These are phyloP conservation scores for Pteronura brasiliensis DNA, from an alignment of 2,113 vertebrate genomes.

Conservation along the genomic window DNA sequence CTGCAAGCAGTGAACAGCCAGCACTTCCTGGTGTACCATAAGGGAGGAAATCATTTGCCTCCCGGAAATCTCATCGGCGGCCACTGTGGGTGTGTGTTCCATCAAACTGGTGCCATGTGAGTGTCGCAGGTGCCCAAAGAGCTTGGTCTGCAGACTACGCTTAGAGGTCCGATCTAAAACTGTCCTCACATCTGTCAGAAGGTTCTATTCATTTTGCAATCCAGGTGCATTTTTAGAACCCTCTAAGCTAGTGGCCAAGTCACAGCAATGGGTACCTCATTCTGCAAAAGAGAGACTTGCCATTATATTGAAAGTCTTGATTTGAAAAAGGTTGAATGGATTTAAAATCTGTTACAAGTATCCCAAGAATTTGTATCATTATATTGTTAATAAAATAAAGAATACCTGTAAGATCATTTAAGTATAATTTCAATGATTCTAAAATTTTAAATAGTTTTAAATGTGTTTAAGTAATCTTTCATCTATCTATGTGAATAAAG, in stretches of 20 bases:
- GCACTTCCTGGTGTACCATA: background rate
- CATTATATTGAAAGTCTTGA: background rate
- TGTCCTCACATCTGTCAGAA: background rate
- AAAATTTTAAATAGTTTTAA: background rate
- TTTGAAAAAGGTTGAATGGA: background rate
- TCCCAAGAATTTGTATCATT: background rate
- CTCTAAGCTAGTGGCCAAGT: background rate
- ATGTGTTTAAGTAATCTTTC: background rate
- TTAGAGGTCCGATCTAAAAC: background rate
- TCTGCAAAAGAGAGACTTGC: background rate
- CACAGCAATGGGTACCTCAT: background rate
- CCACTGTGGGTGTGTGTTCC: background rate
- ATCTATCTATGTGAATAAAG: background rate
- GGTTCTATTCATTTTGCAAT: background rate
- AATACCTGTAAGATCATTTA: background rate
- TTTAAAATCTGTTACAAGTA: background rate
- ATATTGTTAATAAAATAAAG: background rate
- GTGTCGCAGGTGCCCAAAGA: background rate
- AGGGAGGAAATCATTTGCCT: background rate
- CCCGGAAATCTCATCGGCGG: no score
- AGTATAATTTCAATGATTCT: background rate
- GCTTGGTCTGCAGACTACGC: background rate
- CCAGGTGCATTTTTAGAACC: background rate
- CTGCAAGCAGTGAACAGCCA: background rate
- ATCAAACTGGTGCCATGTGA: fast-evolving